A percentile compares a stretch with the other conserved stretches of the same genome.
Evolutionary conservation across 2,113 vertebrate genomes (phyloP).

Genomic region (Sander lucioperca): DNA sequence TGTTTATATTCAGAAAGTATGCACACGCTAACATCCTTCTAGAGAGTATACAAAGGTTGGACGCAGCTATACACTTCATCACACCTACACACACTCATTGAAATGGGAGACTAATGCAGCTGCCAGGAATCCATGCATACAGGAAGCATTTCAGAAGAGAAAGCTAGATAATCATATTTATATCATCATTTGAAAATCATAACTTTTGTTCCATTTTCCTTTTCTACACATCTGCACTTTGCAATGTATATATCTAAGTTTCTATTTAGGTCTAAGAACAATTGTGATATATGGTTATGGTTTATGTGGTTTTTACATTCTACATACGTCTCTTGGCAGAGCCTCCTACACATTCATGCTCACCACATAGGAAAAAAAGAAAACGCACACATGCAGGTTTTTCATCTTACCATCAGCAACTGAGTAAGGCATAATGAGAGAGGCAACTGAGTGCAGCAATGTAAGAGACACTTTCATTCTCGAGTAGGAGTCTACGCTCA

Average conservation of each 20-base stretch:
- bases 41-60: conserved; percentile 30
- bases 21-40: conserved; percentile 18
- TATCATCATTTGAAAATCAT: conserved; percentile 4
- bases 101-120: conserved; percentile 27
- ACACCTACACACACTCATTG: conserved; percentile 47
- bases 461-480: conserved; percentile 25
- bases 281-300: conserved; percentile 55
- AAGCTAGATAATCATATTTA: not conserved
- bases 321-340: conserved; percentile 52
- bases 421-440: conserved; percentile 12
- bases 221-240: conserved; percentile 30
- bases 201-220: conserved; percentile 7
- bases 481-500: conserved; percentile 54
- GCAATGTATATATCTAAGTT: conserved; percentile 18
- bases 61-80: conserved; percentile 13
- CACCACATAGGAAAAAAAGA: conserved; percentile 56
- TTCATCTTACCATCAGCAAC: conserved; percentile 50
- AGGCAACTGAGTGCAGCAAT: conserved; percentile 5
- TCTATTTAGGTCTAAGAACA: conserved; percentile 40
- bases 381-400: conserved; percentile 47
- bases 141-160: conserved; percentile 1
- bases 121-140: conserved; percentile 19
- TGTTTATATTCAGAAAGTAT: conserved; percentile 28
- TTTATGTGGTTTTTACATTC: conserved; percentile 72
- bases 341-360: conserved; percentile 51